Evolutionary conservation across 2,797 vertebrate genomes (phyloP).

Genomic region (Tokudaia muenninki): DNA sequence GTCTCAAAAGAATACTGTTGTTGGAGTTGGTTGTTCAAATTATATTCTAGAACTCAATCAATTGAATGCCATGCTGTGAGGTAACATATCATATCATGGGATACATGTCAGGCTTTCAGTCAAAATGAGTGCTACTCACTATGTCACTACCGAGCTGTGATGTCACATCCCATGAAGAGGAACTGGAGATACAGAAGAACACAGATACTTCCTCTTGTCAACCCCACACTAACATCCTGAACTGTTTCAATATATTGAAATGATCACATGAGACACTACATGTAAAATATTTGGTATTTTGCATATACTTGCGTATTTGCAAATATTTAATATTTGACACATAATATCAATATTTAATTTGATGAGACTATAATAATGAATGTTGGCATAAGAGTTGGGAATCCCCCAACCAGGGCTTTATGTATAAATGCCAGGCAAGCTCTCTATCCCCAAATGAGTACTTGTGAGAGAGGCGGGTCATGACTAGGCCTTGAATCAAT

Average conservation of each 20-base stretch:
- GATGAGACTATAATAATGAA: not conserved
- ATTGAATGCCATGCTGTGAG: not conserved
- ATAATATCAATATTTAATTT: not conserved
- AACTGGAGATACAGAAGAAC: not conserved
- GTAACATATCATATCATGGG: not conserved
- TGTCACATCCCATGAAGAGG: not conserved
- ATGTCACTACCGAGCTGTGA: not conserved
- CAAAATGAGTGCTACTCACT: not conserved
- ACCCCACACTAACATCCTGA: not conserved
- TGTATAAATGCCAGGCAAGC: not conserved
- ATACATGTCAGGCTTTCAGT: not conserved
- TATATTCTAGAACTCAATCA: not conserved
- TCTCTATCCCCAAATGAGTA: not conserved
- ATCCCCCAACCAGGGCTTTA: not conserved
- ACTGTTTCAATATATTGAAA: not conserved
- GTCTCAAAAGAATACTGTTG: not conserved
- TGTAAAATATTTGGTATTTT: constrained; percentile 5
- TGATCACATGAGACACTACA: not conserved
- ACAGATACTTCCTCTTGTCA: not conserved
- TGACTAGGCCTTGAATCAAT: not conserved
- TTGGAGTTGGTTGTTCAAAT: not conserved
- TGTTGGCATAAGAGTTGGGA: not conserved
- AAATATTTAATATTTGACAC: constrained; percentile 6
- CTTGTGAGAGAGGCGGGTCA: not conserved
- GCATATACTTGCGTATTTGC: not conserved